These are phyloP conservation scores for Eira barbara DNA, from an alignment of 2,113 vertebrate species.

Conservation along the genomic window DNA sequence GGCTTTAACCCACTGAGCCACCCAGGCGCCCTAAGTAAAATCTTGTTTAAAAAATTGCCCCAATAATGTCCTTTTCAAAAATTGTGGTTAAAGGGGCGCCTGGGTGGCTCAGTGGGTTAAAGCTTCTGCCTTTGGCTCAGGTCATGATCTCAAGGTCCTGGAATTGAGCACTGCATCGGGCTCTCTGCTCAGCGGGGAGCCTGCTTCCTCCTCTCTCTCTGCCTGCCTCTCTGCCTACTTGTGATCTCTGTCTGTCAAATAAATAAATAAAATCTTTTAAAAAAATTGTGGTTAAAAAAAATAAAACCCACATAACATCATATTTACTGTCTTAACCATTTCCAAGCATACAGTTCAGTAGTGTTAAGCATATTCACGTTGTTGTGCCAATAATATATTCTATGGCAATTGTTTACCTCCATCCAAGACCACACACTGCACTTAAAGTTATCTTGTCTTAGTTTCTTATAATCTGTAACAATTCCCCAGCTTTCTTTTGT, in stretches of 20 bases:
- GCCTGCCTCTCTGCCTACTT: too few species aligned
- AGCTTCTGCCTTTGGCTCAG: too few species aligned
- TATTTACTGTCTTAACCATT: neutral
- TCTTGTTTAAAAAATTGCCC: neutral
- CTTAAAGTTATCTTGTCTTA: neutral
- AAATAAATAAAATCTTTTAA: neutral
- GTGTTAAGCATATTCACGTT: neutral
- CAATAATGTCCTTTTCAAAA: neutral
- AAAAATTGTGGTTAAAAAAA: neutral
- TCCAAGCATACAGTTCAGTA: neutral
- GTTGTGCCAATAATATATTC: neutral
- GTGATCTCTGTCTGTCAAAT: neutral
- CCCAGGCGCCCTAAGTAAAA: too few species aligned
- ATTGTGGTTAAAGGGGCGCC: neutral
- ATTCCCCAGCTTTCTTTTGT: neutral
- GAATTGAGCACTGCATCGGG: fast-evolving
- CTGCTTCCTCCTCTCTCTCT: neutral
- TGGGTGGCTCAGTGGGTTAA: too few species aligned
- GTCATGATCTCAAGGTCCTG: too few species aligned
- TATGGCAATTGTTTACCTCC: neutral
- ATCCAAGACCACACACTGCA: neutral
- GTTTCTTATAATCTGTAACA: neutral
- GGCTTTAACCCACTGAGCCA: too few species aligned
- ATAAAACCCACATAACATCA: neutral
- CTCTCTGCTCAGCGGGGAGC: too few species aligned